Percentiles rank a stretch among this genome's conserved stretches.
These are phyloP conservation scores for Lanius collurio DNA, from an alignment of 2,113 vertebrate species.

Conservation along the genomic window DNA sequence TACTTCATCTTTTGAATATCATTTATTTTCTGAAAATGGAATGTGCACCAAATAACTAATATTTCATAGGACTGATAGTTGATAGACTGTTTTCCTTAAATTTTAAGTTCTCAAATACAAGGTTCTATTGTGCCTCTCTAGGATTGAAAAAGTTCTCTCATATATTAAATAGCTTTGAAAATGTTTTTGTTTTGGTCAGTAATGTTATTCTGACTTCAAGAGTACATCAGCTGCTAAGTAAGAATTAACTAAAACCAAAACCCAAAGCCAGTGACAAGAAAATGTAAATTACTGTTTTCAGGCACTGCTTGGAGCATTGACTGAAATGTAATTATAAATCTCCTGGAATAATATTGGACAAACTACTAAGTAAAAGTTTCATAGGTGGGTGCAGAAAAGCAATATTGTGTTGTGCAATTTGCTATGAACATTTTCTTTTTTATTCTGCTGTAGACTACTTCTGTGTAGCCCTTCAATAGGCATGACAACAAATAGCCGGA, in stretches of 20 bases:
- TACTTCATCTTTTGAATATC: neutral
- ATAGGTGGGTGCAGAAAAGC: neutral
- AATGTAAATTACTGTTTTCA: neutral
- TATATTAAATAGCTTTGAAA: neutral
- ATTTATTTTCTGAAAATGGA: neutral
- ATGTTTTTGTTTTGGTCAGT: neutral
- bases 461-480: neutral
- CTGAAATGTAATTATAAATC: neutral
- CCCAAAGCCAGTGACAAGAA: neutral
- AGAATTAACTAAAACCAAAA: neutral
- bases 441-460: neutral
- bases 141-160: neutral
- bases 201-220: neutral
- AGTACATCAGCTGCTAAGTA: neutral
- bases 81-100: neutral
- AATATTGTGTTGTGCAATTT: neutral
- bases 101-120: neutral
- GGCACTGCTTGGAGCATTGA: neutral
- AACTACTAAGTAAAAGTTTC: neutral
- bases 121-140: neutral
- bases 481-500: neutral
- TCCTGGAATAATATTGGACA: neutral
- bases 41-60: neutral
- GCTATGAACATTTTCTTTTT: neutral
- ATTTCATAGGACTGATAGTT: neutral